These are phyloP conservation scores for Sorex araneus DNA, from an alignment of 2,113 vertebrate species.

Conservation along the genomic window DNA sequence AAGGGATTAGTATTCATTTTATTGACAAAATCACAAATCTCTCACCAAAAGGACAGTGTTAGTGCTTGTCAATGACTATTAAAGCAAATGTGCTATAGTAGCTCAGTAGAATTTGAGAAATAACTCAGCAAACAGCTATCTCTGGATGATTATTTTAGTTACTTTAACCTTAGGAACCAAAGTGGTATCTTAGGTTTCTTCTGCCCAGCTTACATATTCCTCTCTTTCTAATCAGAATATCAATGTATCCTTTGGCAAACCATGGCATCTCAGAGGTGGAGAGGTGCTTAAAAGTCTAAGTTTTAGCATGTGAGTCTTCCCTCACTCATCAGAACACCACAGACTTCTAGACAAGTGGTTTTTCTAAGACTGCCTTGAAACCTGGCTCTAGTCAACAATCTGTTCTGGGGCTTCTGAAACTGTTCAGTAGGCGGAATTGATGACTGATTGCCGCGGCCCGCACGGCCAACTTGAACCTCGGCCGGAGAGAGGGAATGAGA, in stretches of 20 bases:
- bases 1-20: background rate
- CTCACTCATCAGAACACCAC: background rate
- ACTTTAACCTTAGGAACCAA: background rate
- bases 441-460: too few relatives aligned
- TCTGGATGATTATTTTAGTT: background rate
- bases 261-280: background rate
- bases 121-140: background rate
- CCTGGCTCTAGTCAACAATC: background rate
- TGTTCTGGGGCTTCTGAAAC: background rate
- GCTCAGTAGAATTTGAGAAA: constrained; percentile 11
- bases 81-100: background rate
- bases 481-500: too few relatives aligned
- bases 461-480: too few relatives aligned
- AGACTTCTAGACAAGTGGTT: background rate
- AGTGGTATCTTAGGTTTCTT: background rate
- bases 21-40: background rate
- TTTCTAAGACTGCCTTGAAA: background rate
- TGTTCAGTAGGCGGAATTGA: background rate
- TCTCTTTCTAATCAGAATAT: background rate
- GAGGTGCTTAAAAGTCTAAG: too few relatives aligned
- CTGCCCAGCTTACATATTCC: background rate
- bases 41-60: background rate
- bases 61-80: background rate
- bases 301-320: background rate
- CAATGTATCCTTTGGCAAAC: background rate